These are phyloP conservation scores for Machimus atricapillus DNA, from an alignment of 2,888 invertebrate species.

Conservation along the genomic window DNA sequence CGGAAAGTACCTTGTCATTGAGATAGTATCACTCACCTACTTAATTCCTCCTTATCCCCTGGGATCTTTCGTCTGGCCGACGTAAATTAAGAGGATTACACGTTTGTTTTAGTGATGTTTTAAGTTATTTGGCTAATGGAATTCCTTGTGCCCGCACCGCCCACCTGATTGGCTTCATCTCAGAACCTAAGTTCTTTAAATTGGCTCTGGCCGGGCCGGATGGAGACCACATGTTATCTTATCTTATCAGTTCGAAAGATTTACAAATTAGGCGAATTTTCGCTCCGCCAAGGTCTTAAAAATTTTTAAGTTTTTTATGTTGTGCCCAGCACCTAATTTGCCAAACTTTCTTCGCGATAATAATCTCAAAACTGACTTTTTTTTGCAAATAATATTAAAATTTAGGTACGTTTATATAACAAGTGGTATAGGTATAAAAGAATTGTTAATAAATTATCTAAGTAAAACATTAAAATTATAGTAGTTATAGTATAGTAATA, in stretches of 20 bases:
- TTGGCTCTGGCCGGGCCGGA: not conserved
- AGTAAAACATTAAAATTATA: no score
- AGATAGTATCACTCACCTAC: constrained; percentile 40
- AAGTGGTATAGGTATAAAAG: not conserved
- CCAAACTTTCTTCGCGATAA: not conserved
- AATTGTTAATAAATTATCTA: not conserved
- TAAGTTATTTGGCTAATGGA: constrained; percentile 38
- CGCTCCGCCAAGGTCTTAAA: no score
- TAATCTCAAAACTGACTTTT: not conserved
- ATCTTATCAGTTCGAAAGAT: not conserved
- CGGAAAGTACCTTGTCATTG: constrained; percentile 29
- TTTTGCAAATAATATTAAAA: not conserved
- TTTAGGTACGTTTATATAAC: not conserved
- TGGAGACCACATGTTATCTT: not conserved
- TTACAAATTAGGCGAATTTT: not conserved
- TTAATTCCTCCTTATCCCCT: constrained; percentile 34
- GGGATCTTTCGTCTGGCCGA: constrained; percentile 21
- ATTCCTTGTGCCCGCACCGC: constrained; percentile 24
- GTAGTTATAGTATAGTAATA: no score
- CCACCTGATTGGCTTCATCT: constrained; percentile 19
- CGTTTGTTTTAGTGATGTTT: constrained; percentile 42
- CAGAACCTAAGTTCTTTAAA: not conserved
- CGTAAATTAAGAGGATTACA: constrained; percentile 41
- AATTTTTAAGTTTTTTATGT: not conserved
- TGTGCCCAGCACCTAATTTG: not conserved